Base-by-base conservation (phyloP, 2,797 vertebrate species). In the Arctocebus calabarensis region DNA sequence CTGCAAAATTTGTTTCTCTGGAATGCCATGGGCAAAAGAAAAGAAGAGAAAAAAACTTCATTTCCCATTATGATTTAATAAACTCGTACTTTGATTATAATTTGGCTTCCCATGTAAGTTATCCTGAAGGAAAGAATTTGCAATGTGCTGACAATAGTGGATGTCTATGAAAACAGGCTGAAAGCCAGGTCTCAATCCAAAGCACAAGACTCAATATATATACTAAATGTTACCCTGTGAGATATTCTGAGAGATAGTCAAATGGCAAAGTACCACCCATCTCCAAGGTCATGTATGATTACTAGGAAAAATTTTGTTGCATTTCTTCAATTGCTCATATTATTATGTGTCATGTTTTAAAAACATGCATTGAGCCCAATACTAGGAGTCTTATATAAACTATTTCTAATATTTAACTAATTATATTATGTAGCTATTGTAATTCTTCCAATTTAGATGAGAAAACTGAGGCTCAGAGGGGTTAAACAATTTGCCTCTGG, bases 361-460 rank as follows among this genome's bases (percentile, higher is more conserved):
- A 25, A 73, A 3, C 22, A 84, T 40, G 12, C 7, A 66, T 87
- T 92, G 61, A 84, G 34, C 3, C 87, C 22, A 25, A 40, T 94
- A 32, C 37, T 25, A 70, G 73, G 3, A 45, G 5, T 64, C 23
- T 79, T 77, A 81, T 1, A 61, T 48, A 88, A 88, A 16, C 78
- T 64, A 59, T 90, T 91, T 92, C 43, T 70, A 90, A 52, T 90
- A 95, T 81, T 94, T 82, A 93, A 88, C 14, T 61, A 86, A 71
- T 40, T 89, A 55, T 78, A 48, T 81, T 61, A 48, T 57, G 4
- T 89, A 78, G 12, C 48, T 55, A 79, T 77, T 74, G 20, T 61
- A 90, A 85, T 61, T 68, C 78, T 78, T 14, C 22, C 17, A 90
- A 66, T 62, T 91, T 89, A 94, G 43, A 62, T 55, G 55, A 73